Percentiles rank a stretch among this genome's conserved stretches.
Conservation (phyloP, 2,797 vertebrate genomes). For the Sylvilagus floridanus region DNA sequence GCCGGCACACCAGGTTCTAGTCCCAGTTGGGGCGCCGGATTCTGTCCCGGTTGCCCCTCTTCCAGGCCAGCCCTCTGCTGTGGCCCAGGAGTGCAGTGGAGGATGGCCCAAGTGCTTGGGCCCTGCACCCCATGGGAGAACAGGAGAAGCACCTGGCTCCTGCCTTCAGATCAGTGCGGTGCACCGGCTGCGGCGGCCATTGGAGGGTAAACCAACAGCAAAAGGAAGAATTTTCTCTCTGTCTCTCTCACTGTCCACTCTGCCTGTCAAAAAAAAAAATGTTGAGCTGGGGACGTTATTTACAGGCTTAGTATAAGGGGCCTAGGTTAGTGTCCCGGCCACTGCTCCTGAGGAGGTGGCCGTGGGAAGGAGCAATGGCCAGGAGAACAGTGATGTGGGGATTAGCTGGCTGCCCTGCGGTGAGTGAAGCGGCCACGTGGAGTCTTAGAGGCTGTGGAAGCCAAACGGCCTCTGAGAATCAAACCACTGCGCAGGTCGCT, state of each 20-base stretch:
- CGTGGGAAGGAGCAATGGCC: background rate
- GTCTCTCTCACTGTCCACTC: too few species aligned
- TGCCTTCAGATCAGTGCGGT: rapidly evolving
- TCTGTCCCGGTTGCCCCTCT: too few species aligned
- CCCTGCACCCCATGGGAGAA: too few species aligned
- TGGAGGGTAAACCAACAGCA: too few species aligned
- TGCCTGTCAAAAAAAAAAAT: background rate
- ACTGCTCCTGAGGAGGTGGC: background rate
- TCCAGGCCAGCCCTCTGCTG: too few species aligned
- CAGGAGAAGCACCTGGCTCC: too few species aligned
- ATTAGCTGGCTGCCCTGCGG: background rate
- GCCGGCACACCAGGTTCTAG: too few species aligned
- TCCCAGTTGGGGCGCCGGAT: too few species aligned
- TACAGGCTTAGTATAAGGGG: background rate
- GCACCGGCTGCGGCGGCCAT: too few species aligned
- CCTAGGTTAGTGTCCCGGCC: background rate
- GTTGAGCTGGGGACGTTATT: background rate
- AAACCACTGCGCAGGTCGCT: background rate
- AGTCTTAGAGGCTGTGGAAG: conserved; percentile 28
- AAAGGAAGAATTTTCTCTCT: too few species aligned
- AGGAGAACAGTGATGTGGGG: background rate
- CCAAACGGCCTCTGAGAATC: conserved; percentile 24
- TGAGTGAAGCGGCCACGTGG: conserved; percentile 35
- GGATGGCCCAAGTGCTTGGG: too few species aligned
- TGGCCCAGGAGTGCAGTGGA: too few species aligned